These are phyloP conservation scores for Cotesia glomerata DNA, from an alignment of 1,140 invertebrate species.

Conservation along the genomic window DNA sequence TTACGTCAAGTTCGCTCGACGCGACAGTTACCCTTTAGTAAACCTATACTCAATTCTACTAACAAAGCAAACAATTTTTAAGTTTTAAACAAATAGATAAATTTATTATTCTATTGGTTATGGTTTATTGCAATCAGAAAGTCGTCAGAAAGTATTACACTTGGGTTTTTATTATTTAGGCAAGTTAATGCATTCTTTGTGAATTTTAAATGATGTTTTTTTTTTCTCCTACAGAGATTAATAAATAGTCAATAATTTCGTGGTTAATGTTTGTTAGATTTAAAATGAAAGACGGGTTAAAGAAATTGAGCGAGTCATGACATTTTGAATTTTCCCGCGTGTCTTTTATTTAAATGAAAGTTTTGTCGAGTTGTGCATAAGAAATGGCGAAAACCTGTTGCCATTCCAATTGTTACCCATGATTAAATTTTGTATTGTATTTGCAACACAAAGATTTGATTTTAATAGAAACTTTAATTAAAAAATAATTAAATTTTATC, in stretches of 20 bases:
- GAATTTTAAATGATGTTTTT: not conserved
- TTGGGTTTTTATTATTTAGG: not conserved
- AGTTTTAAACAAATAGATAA: not conserved
- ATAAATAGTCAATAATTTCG: not conserved
- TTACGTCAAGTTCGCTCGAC: slow-evolving; percentile 33
- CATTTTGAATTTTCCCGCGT: slow-evolving; percentile 19
- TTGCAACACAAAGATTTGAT: no score
- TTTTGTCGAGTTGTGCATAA: not conserved
- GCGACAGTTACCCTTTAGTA: slow-evolving; percentile 19
- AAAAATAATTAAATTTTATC: no score
- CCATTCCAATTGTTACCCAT: not conserved
- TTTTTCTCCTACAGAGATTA: not conserved
- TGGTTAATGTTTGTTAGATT: not conserved
- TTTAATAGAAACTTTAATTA: no score
- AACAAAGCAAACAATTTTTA: not conserved
- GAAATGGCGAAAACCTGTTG: not conserved
- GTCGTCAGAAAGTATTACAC: no score
- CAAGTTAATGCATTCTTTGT: not conserved
- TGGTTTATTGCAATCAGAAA: no score
- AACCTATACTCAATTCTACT: not conserved
- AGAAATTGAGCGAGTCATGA: not conserved
- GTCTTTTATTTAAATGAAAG: not conserved
- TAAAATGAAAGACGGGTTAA: not conserved
- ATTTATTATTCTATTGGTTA: no score
- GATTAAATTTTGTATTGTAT: not conserved